Base-by-base conservation (phyloP, 2,797 vertebrate species). In the Trematomus bernacchii region DNA sequence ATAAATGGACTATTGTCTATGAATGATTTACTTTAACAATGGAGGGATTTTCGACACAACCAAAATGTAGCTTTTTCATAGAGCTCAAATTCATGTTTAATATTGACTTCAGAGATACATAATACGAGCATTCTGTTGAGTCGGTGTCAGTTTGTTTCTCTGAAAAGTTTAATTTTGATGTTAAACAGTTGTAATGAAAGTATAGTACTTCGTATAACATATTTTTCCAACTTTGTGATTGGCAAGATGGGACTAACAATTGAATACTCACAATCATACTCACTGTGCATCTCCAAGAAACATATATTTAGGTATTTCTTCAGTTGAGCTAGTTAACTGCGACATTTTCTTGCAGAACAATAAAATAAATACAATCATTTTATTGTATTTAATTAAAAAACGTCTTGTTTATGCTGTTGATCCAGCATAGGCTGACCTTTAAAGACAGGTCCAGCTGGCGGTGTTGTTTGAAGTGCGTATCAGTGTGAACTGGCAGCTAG, bases 401-500 rank as follows among this genome's bases (percentile, higher is more conserved):
- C 73, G 77, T 40, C 68, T 60, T 27, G 63, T 75, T 70, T 77
- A 76, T 59, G 43, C 48, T 21, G 67, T 48, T 61, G 77, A 79
- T 69, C 48, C 73, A 53, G 53, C 42, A 76, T 40, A 51, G 68
- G 53, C 66, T 79, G 86, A 91, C 88, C 90, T 89, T 87, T 90
- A 37, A 52, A 47, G 73, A 73, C 14, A 51, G 63, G 70, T 82
- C 86, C 87, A 81, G 77, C 71, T 86, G 80, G 75, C 65, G 15
- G 57, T 33, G 61, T 63, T 67, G 82, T 83, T 82, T 83, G 77
- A 86, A 85, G 84, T 82, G 85, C 44, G 73, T 75, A 84, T 79
- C 86, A 61, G 87, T 86, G 84, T 83, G 90, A 91, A 89, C 85
- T 48, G 78, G 75, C 87, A 71, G 85, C 85, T 30, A 67, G 78